Percentiles rank a stretch among this genome's conserved stretches.
These are phyloP conservation scores for Chlamydotis undulata DNA, from an alignment of 2,113 vertebrate species.

Conservation along the genomic window DNA sequence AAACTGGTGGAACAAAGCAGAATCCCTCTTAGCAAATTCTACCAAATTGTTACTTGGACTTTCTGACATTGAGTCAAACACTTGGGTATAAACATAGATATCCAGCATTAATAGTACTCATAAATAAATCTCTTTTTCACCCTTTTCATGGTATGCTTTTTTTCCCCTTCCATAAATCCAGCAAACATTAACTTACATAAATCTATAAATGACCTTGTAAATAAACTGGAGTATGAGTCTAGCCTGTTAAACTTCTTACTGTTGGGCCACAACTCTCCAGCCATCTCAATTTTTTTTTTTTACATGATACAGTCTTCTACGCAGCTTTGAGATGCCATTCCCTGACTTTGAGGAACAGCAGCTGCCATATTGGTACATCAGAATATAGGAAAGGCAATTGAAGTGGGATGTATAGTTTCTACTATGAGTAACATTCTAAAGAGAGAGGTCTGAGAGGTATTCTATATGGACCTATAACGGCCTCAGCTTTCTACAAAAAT, in stretches of 20 bases:
- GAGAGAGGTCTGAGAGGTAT: background rate
- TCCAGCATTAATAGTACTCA: background rate
- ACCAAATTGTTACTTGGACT: background rate
- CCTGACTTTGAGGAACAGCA: background rate
- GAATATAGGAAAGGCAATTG: background rate
- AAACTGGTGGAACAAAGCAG: background rate
- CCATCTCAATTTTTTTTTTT: background rate
- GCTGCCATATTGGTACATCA: background rate
- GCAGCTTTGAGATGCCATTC: background rate
- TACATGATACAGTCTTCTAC: background rate
- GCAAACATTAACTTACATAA: background rate
- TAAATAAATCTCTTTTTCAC: background rate
- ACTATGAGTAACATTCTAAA: background rate
- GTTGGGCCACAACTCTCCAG: background rate
- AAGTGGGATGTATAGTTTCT: background rate
- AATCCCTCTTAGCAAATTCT: background rate
- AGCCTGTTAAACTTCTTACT: background rate
- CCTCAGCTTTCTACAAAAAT: background rate
- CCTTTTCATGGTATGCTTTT: background rate
- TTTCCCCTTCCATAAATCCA: background rate
- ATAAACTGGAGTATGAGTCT: background rate
- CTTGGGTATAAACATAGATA: background rate
- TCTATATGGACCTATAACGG: background rate
- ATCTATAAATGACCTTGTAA: background rate
- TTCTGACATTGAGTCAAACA: background rate